Percentiles rank a stretch among this genome's conserved stretches.
Evolutionary conservation across 2,888 invertebrate species (phyloP).

Genomic region (Chrysotoxum bicinctum): DNA sequence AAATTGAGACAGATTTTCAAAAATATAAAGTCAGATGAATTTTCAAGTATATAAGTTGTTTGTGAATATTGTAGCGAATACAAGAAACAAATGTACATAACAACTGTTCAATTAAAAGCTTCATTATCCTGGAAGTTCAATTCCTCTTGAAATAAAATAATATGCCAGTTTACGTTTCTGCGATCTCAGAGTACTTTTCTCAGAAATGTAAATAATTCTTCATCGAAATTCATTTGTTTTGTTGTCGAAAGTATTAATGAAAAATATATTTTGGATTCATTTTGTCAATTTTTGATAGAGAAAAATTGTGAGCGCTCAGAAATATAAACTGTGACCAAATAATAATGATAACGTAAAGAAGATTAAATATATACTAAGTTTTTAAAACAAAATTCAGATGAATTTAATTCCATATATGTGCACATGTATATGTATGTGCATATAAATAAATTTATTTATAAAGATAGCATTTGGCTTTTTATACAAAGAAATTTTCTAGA

Average conservation of each 20-base stretch:
- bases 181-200: background rate
- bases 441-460: background rate
- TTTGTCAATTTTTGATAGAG: background rate
- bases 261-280: background rate
- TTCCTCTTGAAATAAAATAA: background rate
- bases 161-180: background rate
- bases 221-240: background rate
- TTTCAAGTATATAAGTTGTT: background rate
- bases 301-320: background rate
- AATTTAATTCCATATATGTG: background rate
- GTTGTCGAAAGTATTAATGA: background rate
- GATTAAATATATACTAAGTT: background rate
- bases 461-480: slow-evolving; percentile 11
- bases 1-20: background rate
- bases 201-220: background rate
- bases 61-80: background rate
- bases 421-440: background rate
- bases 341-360: background rate
- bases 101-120: background rate
- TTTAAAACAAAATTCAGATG: background rate
- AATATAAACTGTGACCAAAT: background rate
- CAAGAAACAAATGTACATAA: background rate
- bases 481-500: background rate
- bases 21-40: background rate
- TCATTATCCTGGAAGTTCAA: background rate